Conservation (phyloP, 1,140 invertebrate genomes). For the Zophobas atratus region DNA sequence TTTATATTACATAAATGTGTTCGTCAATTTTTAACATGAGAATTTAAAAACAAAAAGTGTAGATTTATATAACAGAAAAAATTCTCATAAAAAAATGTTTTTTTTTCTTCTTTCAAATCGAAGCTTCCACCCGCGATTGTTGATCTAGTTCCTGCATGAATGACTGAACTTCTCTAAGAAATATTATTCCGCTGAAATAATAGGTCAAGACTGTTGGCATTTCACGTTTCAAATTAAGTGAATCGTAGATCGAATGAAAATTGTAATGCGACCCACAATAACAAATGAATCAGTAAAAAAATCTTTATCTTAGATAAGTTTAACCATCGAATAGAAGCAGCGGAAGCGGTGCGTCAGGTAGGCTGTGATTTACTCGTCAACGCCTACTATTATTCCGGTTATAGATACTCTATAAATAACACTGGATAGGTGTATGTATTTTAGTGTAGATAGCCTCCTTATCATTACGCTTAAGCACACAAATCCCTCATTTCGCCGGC, state of each 20-base stretch:
- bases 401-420: conserved; percentile 41
- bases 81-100: too few relatives aligned
- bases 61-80: too few relatives aligned
- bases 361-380: conserved; percentile 41
- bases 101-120: background rate
- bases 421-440: conserved; percentile 19
- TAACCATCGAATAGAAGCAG: conserved; percentile 8
- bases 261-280: background rate
- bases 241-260: background rate
- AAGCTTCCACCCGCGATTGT: background rate
- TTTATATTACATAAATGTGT: too few relatives aligned
- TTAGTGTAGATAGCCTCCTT: conserved; percentile 24
- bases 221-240: conserved; percentile 37
- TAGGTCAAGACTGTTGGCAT: conserved; percentile 45
- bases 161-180: conserved; percentile 26
- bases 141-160: background rate
- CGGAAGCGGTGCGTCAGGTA: conserved; percentile 31
- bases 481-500: conserved; percentile 15
- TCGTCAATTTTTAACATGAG: too few relatives aligned
- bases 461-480: conserved; percentile 21
- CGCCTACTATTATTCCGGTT: conserved; percentile 40
- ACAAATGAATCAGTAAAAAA: background rate
- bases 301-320: conserved; percentile 4
- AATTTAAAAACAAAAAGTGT: too few relatives aligned
- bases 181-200: conserved; percentile 40